Evolutionary conservation across 2,113 vertebrate species (phyloP).

Genomic region (Etheostoma spectabile): DNA sequence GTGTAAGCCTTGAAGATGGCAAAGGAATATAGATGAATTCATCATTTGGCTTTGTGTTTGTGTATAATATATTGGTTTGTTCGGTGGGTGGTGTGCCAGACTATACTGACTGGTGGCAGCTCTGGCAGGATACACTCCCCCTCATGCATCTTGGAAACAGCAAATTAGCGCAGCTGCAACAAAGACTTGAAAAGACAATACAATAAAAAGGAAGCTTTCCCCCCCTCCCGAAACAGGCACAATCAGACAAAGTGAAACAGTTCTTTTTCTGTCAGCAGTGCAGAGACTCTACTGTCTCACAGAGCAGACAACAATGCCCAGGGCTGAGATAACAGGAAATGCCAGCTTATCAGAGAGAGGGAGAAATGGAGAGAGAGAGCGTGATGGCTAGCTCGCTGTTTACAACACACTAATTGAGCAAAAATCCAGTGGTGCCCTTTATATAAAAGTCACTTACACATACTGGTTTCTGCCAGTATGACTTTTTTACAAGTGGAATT

Average conservation of each 20-base stretch:
- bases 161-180: conserved; percentile 70
- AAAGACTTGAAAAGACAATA: conserved; percentile 65
- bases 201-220: conserved; percentile 55
- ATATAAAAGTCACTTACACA: conserved; percentile 26
- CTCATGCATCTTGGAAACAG: conserved; percentile 42
- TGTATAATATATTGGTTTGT: background rate
- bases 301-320: conserved; percentile 77
- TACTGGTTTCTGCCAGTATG: background rate
- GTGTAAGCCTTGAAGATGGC: background rate
- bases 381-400: conserved; percentile 57
- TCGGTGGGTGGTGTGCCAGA: conserved; percentile 19
- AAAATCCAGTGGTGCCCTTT: conserved; percentile 29
- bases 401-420: conserved; percentile 54
- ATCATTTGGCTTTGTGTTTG: background rate
- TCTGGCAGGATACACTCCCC: conserved; percentile 44
- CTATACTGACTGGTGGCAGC: conserved; percentile 17
- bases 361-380: conserved; percentile 54
- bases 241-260: conserved; percentile 71
- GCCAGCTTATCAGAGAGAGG: conserved; percentile 77
- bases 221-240: conserved; percentile 27
- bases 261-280: conserved; percentile 69
- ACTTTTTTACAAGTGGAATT: conserved; percentile 27
- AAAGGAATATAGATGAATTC: background rate
- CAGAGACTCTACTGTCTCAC: conserved; percentile 66
- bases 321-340: conserved; percentile 84